Percentiles rank a stretch among this genome's conserved stretches.
Evolutionary conservation across 2,113 vertebrate genomes (phyloP).

Genomic region (Cyanoderma ruficeps): DNA sequence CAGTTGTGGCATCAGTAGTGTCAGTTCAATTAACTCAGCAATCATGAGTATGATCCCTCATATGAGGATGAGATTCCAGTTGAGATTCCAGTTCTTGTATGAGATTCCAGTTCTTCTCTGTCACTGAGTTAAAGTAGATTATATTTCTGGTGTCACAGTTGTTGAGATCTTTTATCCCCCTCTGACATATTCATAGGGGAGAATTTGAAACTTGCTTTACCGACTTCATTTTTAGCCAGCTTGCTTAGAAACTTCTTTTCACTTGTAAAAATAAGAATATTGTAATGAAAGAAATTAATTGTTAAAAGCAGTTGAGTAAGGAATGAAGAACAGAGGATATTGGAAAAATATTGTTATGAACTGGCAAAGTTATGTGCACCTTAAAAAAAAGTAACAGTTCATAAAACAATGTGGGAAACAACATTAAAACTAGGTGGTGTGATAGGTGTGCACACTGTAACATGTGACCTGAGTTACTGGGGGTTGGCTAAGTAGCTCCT

Average conservation of each 20-base stretch:
- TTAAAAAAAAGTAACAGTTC: not conserved
- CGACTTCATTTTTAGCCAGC: not conserved
- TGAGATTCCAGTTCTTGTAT: not conserved
- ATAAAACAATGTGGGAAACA: not conserved
- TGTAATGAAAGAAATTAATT: not conserved
- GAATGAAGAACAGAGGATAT: not conserved
- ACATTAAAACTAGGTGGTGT: not conserved
- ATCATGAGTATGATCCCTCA: too few species aligned
- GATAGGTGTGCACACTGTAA: not conserved
- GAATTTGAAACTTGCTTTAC: not conserved
- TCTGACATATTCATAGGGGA: not conserved
- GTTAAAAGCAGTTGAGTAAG: not conserved
- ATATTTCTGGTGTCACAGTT: not conserved
- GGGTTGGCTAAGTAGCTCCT: not conserved
- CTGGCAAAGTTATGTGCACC: not conserved
- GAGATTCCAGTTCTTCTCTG: not conserved
- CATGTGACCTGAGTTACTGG: not conserved
- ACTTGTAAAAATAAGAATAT: not conserved
- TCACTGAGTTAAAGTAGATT: not conserved
- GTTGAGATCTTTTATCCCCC: not conserved
- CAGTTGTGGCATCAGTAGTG: not conserved
- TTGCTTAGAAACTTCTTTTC: not conserved
- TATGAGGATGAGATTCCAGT: not conserved
- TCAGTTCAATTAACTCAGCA: not conserved
- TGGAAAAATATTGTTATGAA: not conserved